Base-by-base conservation (phyloP, 2,888 invertebrate genomes). In the Aphodius sticticus region DNA sequence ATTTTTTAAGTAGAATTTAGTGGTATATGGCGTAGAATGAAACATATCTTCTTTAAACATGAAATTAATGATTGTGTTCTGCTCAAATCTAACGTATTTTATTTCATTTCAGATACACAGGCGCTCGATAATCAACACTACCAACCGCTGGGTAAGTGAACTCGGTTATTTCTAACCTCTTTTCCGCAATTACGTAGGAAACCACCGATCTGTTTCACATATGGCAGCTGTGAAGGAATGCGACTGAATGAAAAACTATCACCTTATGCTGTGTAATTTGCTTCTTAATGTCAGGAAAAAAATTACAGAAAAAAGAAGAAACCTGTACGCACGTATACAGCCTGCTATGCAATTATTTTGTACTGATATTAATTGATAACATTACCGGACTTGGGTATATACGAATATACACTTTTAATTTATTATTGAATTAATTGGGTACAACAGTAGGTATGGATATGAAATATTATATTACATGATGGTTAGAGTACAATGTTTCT, bases 221-320 rank as follows among this genome's bases (percentile, higher is more conserved):
- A 53, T 53, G 53, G 53, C 53, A 53, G 53, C 12, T 12, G 53
- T 12, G 53, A 53, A 53, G 53, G 53, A 53, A 53, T 53, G 53
- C 12, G 12, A 53, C 53, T 12, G 53, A 53, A 53, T 53, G 53
- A 53, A 53, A 53, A 53, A 53, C 53, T 53, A 53, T 53, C 53
- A 53, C 53, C 53, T 53, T 53, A 53, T 53, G 53, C 53, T 53
- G 53, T 53, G 53, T 53, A 53, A 53, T 53, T 53, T 53, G 53
- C 53, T 12, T 53, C 53, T 53, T 53, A 53, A 53, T 53, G 53
- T 9, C 53, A 12, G 53, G 9, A 53, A 53, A 38, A 38, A 38
- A 53, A 5, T 9, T 9, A 53, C 4, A 53, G n/a, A 53, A 53
- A 53, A 53, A 53, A 5, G 53, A 53, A 53, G 9, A 53, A 9